Evolutionary conservation across 2,888 invertebrate genomes (phyloP), one percentile per base, ranked within the genome.

Genomic region (Exocentrus adspersus): DNA sequence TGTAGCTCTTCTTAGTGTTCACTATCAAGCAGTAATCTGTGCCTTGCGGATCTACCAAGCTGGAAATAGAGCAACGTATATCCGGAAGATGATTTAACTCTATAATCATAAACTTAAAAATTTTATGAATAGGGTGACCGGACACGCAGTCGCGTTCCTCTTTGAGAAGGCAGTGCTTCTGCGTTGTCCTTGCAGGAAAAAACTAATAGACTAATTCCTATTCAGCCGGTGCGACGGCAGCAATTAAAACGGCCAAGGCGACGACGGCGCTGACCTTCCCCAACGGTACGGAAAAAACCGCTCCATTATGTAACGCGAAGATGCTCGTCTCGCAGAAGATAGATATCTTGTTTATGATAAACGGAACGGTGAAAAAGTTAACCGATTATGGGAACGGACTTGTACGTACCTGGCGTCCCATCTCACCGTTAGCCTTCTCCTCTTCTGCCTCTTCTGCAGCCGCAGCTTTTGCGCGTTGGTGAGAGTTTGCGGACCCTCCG

Each of bases 11-110:
- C 42, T 78, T 73, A 1, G 81, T 80, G 75, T 84, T 87, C 30
- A 86, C 80, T 12, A 85, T 83, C 16, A 87, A 77, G 73, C 86
- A 87, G 74, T 87, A 87, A 66, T 81, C 78, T 62, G 84, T 84
- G n/a, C 80, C 77, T 68, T 85, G 84, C 2, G 85, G 84, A 72
- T 85, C 84, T 43, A 85, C 80, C 30, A 83, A 77, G 24, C 24
- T 24, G 24, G 24, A 24, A 24, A 24, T 24, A 24, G 24, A 24
- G 7, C 24, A 24, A 24, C 7, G 24, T 24, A 24, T 7, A 19
- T 43, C 16, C 43, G 24, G 24, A 7, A 24, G 3, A 7, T 24
- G 7, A 24, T 24, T 24, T 24, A 24, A 24, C 24, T 24, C n/a
- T n/a, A n/a, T n/a, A n/a, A n/a, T n/a, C n/a, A n/a, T n/a, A n/a